phyloP scores from a whole-genome alignment of 2,888 invertebrate species.

The Graphium colonna region DNA sequence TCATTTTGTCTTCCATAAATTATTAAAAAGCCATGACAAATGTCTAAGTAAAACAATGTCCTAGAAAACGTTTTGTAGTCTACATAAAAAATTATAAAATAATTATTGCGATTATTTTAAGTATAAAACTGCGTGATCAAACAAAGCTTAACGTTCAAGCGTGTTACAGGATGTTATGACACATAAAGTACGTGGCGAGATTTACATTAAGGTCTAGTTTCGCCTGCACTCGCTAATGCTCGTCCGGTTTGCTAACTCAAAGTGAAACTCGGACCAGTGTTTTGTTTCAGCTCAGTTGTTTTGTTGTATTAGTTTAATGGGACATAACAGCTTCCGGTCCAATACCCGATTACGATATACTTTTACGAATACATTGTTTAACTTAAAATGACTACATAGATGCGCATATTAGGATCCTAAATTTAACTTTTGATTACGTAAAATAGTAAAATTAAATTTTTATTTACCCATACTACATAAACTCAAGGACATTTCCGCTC shows the following conservation, averaged over 20 bases:
- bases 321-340: not conserved
- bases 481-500: too few species aligned
- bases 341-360: not conserved
- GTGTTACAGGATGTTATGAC: slow-evolving; percentile 1
- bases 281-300: slow-evolving; percentile 1
- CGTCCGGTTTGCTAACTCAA: slow-evolving; percentile 3
- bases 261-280: not conserved
- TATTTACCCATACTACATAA: too few species aligned
- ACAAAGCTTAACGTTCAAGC: slow-evolving; percentile 21
- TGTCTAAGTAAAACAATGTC: too few species aligned
- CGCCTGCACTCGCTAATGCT: slow-evolving; percentile 5
- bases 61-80: too few species aligned
- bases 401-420: too few species aligned
- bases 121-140: not conserved
- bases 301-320: slow-evolving; percentile 4
- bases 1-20: too few species aligned
- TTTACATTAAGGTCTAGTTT: slow-evolving; percentile 12
- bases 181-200: slow-evolving; percentile 12
- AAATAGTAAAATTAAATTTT: too few species aligned
- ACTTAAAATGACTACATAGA: too few species aligned
- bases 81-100: too few species aligned
- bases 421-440: too few species aligned
- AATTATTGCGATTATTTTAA: too few species aligned
- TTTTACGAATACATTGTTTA: not conserved
- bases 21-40: too few species aligned